These are phyloP conservation scores for Aptenodytes patagonicus DNA, from an alignment of 2,113 vertebrate species.

Conservation along the genomic window DNA sequence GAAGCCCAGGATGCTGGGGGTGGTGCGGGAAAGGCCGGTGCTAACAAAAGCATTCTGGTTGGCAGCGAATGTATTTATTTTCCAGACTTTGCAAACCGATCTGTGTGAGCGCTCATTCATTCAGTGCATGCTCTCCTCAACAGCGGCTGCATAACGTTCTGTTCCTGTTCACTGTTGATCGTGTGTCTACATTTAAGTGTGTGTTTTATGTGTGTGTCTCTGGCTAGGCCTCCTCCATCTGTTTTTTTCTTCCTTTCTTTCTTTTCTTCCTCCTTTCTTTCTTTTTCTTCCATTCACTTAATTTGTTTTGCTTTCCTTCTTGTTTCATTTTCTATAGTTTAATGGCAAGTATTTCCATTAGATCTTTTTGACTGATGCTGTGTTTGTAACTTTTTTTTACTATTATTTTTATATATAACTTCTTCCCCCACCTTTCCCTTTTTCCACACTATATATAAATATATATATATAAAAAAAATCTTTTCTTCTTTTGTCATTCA, in stretches of 20 bases:
- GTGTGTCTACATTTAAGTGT: constrained; percentile 72
- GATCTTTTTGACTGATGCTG: constrained; percentile 76
- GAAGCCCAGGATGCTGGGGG: not conserved
- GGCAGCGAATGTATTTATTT: constrained; percentile 60
- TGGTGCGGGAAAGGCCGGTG: not conserved
- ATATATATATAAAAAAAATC: constrained; percentile 78
- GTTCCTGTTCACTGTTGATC: constrained; percentile 71
- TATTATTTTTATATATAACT: constrained; percentile 66
- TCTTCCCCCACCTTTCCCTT: constrained; percentile 52
- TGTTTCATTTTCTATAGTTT: constrained; percentile 56
- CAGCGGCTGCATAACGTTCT: constrained; percentile 67
- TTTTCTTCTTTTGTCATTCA: constrained; percentile 89
- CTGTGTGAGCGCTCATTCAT: constrained; percentile 64
- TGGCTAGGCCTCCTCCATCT: constrained; percentile 66
- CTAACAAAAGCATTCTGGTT: constrained; percentile 20
- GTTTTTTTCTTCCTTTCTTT: constrained; percentile 6
- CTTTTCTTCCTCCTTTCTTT: constrained; percentile 24
- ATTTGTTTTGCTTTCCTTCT: constrained; percentile 4
- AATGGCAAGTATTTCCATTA: constrained; percentile 73
- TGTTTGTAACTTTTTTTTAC: constrained; percentile 70
- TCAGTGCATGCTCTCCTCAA: constrained; percentile 71
- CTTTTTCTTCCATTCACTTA: constrained; percentile 12
- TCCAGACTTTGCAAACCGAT: constrained; percentile 59
- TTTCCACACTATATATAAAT: constrained; percentile 72
- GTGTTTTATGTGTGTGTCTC: constrained; percentile 61